Conservation (phyloP, 2,113 vertebrate genomes). For the Guaruba guarouba region DNA sequence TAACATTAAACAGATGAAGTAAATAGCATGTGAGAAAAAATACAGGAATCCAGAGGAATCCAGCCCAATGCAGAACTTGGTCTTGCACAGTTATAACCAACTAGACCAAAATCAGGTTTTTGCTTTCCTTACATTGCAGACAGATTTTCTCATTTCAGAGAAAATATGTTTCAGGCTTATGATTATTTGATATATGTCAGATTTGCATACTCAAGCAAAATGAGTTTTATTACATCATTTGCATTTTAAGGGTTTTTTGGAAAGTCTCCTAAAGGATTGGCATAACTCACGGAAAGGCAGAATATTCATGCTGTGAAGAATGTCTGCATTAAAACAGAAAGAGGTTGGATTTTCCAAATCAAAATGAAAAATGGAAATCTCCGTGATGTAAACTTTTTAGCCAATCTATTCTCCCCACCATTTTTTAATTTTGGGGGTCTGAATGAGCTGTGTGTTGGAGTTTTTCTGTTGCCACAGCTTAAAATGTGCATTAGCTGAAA, state of each 20-base stretch:
- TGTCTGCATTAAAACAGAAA: not conserved
- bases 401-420: not conserved
- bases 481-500: not conserved
- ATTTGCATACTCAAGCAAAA: conserved; percentile 47
- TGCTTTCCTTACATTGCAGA: conserved; percentile 6
- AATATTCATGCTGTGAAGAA: conserved; percentile 17
- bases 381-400: not conserved
- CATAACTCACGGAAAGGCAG: not conserved
- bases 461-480: not conserved
- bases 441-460: not conserved
- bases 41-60: not conserved
- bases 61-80: not conserved
- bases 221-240: conserved; percentile 23
- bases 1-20: not conserved
- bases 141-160: conserved; percentile 9
- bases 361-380: not conserved
- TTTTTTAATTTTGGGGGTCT: not conserved
- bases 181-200: conserved; percentile 34
- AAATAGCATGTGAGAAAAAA: not conserved
- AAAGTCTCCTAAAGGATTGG: not conserved
- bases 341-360: not conserved
- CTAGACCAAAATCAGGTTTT: not conserved
- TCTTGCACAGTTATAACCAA: not conserved
- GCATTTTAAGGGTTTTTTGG: conserved; percentile 19
- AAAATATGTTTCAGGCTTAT: conserved; percentile 21